Evolutionary conservation across 2,888 invertebrate species (phyloP), one percentile per base, ranked within the genome.

Genomic region (Pristionchus exspectatus): DNA sequence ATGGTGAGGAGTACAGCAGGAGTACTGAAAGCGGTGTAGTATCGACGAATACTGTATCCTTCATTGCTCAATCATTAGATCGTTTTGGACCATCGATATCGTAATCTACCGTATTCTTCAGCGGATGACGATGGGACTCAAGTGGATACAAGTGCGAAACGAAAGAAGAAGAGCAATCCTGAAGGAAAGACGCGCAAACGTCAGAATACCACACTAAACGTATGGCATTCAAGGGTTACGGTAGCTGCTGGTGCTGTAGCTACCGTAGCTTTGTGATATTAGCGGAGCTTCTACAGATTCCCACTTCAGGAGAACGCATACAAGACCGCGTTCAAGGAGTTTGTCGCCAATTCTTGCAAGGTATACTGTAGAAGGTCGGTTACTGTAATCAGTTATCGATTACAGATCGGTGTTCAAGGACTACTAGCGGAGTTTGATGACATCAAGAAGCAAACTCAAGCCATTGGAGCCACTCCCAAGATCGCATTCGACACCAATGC

Each of bases 401-500:
- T 87, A 24, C 66, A 30, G 90, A 91, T 59, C 44, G 91, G 91
- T 0, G 91, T 92, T 16, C 90, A 90, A 30, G 90, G 91, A 14
- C 74, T 92, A n/a, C 54, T 74, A 4, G 81, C 87, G 0, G 92
- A 91, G 69, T 92, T 92, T 44, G 54, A 90, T n/a, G 66, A 77
- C 0, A 85, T 92, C 21, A 90, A 90, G 50, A 30, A 59, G 59
- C 91, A 90, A 50, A 93, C 92, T 21, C 92, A 92, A 54, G 16
- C 92, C 21, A 88, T 88, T 69, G 90, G 92, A 74, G 89, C 85
- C 16, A 91, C 91, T 44, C 90, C 92, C 33, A 92, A 92, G 69
- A 90, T 91, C 2, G 91, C 90, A 0, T 93, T 93, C 77, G 92
- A 92, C 50, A 89, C 72, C 33, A 89, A 93, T 87, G 66, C 92